A percentile compares a stretch with the other conserved stretches of the same genome.
These are phyloP conservation scores for Drosophila mayri DNA, from an alignment of 1,140 invertebrate genomes.

Conservation along the genomic window DNA sequence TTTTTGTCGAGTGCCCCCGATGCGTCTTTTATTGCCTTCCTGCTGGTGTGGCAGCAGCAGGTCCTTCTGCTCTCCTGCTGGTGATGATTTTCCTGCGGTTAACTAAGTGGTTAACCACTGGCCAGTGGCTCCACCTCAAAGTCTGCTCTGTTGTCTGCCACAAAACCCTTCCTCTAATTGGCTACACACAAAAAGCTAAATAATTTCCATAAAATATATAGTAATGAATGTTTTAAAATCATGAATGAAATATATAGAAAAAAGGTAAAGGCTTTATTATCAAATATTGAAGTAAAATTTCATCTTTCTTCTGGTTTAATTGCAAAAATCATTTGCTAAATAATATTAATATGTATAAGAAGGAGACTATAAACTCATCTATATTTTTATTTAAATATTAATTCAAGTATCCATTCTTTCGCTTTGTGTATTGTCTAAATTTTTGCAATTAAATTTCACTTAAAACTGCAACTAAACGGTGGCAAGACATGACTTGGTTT, in stretches of 20 bases:
- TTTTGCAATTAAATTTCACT: slow-evolving; percentile 82
- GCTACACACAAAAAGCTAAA: background rate
- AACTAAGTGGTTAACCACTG: slow-evolving; percentile 23
- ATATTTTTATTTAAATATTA: background rate
- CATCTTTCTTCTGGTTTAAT: background rate
- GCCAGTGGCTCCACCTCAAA: slow-evolving; percentile 10
- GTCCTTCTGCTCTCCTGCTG: background rate
- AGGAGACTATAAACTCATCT: background rate
- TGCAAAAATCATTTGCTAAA: background rate
- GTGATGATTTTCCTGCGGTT: slow-evolving; percentile 9
- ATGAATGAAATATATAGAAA: background rate
- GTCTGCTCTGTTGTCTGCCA: background rate
- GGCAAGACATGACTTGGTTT: background rate
- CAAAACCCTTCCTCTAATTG: background rate
- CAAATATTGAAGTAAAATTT: no score
- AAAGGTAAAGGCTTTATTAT: background rate
- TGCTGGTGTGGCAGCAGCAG: background rate
- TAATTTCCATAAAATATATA: no score
- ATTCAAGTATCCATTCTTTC: background rate
- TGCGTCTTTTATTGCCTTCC: slow-evolving; percentile 42
- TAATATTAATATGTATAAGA: background rate
- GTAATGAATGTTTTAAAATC: background rate
- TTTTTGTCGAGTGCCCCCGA: slow-evolving; percentile 13
- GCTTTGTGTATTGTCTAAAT: slow-evolving; percentile 27
- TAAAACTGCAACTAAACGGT: slow-evolving; percentile 68